Evolutionary conservation across 2,888 invertebrate genomes (phyloP).

Genomic region (Incurvaria masculella): DNA sequence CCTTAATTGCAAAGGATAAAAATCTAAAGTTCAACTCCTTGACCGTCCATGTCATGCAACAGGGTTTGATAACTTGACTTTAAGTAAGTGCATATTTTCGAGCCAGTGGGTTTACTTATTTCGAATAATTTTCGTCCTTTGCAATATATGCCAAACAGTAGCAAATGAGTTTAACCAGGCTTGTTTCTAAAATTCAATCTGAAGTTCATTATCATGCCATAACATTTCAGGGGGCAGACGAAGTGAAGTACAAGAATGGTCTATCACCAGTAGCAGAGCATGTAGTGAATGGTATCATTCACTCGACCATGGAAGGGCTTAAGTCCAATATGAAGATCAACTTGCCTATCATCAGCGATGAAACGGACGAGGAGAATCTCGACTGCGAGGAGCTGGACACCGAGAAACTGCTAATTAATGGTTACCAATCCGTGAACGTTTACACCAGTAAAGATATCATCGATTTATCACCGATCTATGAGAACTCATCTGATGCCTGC

Average conservation of each 20-base stretch:
- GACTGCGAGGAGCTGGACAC: slow-evolving; percentile 25
- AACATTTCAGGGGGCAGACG: slow-evolving; percentile 40
- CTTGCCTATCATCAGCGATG: slow-evolving; percentile 45
- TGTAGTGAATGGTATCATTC: slow-evolving; percentile 41
- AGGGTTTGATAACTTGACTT: too few species aligned
- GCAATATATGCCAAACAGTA: slow-evolving; percentile 27
- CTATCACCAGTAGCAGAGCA: slow-evolving; percentile 47
- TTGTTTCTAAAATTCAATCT: slow-evolving; percentile 20
- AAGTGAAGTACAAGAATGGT: slow-evolving; percentile 40
- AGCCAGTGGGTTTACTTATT: too few species aligned
- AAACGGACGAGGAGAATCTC: slow-evolving; percentile 49
- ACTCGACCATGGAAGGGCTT: slow-evolving; percentile 45
- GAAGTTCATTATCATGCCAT: slow-evolving; percentile 30
- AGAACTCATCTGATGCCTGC: slow-evolving; percentile 51
- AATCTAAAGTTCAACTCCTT: too few species aligned
- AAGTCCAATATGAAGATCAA: slow-evolving; percentile 50
- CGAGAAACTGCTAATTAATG: slow-evolving; percentile 33
- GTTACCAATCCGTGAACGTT: slow-evolving; percentile 36
- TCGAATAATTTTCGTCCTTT: slow-evolving; percentile 6
- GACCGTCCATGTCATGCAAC: too few species aligned
- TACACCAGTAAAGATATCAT: slow-evolving; percentile 44
- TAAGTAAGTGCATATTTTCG: too few species aligned
- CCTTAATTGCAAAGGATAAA: too few species aligned
- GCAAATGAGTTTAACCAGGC: slow-evolving; percentile 5
- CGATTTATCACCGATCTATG: slow-evolving; percentile 49